phyloP scores from a whole-genome alignment of 2,113 vertebrate genomes.

The Hippocampus mohnikei region DNA sequence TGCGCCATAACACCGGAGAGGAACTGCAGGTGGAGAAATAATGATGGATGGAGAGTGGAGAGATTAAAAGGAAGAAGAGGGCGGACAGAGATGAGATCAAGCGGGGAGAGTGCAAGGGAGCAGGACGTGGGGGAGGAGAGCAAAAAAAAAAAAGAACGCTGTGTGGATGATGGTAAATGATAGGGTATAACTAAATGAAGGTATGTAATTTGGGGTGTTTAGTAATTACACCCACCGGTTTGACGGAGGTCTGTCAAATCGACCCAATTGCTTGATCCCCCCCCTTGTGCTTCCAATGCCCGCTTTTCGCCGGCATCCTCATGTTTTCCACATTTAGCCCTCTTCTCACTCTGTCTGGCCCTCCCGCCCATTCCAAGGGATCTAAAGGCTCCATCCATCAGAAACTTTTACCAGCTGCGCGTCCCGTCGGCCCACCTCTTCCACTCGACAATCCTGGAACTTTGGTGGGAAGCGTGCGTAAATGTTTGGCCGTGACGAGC shows the following conservation, averaged over 20 bases:
- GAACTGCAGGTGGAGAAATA: constrained; percentile 35
- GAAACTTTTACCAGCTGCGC: constrained; percentile 62
- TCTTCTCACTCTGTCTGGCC: constrained; percentile 44
- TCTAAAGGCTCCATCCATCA: constrained; percentile 59
- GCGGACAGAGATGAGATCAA: constrained; percentile 9
- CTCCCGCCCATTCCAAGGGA: constrained; percentile 38
- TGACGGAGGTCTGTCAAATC: constrained; percentile 69
- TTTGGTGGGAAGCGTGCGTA: constrained; percentile 64
- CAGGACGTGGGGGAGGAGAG: constrained; percentile 35
- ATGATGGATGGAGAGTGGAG: constrained; percentile 19
- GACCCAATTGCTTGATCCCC: constrained; percentile 55
- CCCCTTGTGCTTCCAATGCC: constrained; percentile 37
- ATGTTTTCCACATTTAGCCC: constrained; percentile 71
- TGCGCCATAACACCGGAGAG: constrained; percentile 17
- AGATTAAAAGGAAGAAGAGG: constrained; percentile 14
- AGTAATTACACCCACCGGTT: constrained; percentile 69
- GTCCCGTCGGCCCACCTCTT: constrained; percentile 29
- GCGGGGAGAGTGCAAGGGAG: constrained; percentile 29
- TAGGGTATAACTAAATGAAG: constrained; percentile 68
- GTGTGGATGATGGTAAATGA: constrained; percentile 67
- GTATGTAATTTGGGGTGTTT: constrained; percentile 74
- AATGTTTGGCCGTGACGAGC: constrained; percentile 54
- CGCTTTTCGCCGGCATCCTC: constrained; percentile 50
- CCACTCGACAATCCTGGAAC: constrained; percentile 57
- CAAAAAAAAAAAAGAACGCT: constrained; percentile 54